Percentiles rank a stretch among this genome's conserved stretches.
These are phyloP conservation scores for Opisthograptis luteolata DNA, from an alignment of 2,888 invertebrate genomes.

Conservation along the genomic window DNA sequence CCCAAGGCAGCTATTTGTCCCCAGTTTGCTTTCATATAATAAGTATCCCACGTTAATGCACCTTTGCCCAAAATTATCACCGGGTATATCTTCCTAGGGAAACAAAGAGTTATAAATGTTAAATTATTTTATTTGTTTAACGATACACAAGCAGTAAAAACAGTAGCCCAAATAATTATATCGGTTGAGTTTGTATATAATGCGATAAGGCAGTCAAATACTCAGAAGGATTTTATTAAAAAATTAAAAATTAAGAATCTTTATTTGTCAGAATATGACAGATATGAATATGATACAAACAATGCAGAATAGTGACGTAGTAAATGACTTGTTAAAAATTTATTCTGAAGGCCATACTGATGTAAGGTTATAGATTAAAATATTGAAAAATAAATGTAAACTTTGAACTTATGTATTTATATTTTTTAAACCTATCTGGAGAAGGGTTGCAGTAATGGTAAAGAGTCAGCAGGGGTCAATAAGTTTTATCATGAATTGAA, in stretches of 20 bases:
- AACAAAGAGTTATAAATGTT: constrained; percentile 6
- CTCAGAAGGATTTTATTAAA: constrained; percentile 6
- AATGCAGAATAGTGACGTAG: constrained; percentile 2
- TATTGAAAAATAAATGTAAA: too few species aligned
- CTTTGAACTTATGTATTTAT: too few species aligned
- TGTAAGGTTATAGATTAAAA: neutral
- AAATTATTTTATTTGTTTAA: constrained; percentile 1
- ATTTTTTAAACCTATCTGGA: too few species aligned
- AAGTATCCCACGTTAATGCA: constrained; percentile 67
- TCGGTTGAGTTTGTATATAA: constrained; percentile 2
- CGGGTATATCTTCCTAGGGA: constrained; percentile 69
- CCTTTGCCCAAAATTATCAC: constrained; percentile 75
- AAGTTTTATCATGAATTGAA: too few species aligned
- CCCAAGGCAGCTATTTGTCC: constrained; percentile 62
- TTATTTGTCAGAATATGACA: too few species aligned
- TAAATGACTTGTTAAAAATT: neutral
- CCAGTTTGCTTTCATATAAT: constrained; percentile 69
- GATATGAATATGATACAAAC: constrained; percentile 6
- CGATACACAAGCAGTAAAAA: constrained; percentile 6
- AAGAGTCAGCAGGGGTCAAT: too few species aligned
- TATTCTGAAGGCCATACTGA: neutral
- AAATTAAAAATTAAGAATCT: too few species aligned
- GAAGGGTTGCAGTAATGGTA: too few species aligned
- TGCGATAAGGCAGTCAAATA: constrained; percentile 6
- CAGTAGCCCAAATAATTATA: constrained; percentile 19